These are phyloP conservation scores for Cuculus canorus DNA, from an alignment of 2,797 vertebrate genomes.

Conservation along the genomic window DNA sequence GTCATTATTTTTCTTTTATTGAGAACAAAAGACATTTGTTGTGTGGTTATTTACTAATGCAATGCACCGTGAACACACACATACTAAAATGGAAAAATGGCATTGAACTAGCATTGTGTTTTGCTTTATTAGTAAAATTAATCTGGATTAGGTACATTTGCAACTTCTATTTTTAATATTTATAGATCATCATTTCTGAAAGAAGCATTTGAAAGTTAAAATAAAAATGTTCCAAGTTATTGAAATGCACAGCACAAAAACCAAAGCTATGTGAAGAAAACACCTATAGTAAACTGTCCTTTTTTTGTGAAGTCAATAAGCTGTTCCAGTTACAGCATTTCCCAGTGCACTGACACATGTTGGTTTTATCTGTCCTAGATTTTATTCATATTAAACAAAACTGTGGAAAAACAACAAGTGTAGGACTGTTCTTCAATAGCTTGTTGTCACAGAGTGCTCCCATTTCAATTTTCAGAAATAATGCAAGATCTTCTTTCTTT, in stretches of 20 bases:
- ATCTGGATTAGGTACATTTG: not conserved
- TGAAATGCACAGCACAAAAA: not conserved
- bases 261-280: not conserved
- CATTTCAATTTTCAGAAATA: not conserved
- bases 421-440: not conserved
- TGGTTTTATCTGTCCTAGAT: not conserved
- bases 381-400: not conserved
- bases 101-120: not conserved
- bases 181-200: not conserved
- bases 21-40: not conserved
- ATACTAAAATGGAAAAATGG: not conserved
- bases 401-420: not conserved
- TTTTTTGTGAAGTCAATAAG: not conserved
- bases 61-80: not conserved
- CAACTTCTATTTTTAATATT: not conserved
- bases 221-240: not conserved
- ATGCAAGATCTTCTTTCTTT: not conserved
- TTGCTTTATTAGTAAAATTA: not conserved
- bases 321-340: not conserved
- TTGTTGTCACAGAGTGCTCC: not conserved
- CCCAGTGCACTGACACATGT: not conserved
- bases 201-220: not conserved
- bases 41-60: conserved; percentile 2
- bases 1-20: not conserved
- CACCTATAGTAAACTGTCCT: not conserved